Base-by-base conservation (phyloP, 2,888 invertebrate species). In the Pseudococcus longispinus region DNA sequence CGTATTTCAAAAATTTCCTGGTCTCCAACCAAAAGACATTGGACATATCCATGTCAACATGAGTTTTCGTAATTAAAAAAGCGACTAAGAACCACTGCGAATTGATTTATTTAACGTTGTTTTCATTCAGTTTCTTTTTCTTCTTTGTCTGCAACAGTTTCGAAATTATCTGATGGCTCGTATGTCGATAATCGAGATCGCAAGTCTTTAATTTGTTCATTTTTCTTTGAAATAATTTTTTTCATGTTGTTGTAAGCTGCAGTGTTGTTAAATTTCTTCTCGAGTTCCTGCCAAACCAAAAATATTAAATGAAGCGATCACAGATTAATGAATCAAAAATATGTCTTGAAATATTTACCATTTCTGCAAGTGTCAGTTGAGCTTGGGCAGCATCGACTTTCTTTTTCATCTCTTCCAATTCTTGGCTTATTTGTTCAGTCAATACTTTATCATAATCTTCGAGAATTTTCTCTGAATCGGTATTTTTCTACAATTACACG, bases 261-360 rank as follows among this genome's bases (percentile, higher is more conserved):
- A 18, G 93, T 93, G 89, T 92, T 91, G 88, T 91, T 92, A 88
- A 93, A 92, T 89, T 93, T 93, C 89, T 91, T 91, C 89, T 93
- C 93, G 77, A 93, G 89, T 89, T 93, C 93, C 91, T 92, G 88
- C 0, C 3, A 32, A 26, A 37, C 18, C 32, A 42, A 23, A 83
- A n/a, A 26, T 13, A 74, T 23, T n/a, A 13, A 23, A n/a, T 18
- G 23, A 42, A 83, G 23, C 13, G 51, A 42, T 4, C 55, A 55
- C 85, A 74, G 60, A 51, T n/a, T n/a, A 51, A 85, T 55, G 18
- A 23, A 37, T 46, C 32, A 20, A 18, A 87, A 20, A 87, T 44
- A 26, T 0, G 18, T n/a, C 20, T 5, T 26, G 26, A 18, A 32
- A 20, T 20, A 1, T 74, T 85, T 87, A 90, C 90, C 89, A 90